Base-by-base conservation (phyloP, 2,797 vertebrate species). In the Helicolenus hilgendorfi region DNA sequence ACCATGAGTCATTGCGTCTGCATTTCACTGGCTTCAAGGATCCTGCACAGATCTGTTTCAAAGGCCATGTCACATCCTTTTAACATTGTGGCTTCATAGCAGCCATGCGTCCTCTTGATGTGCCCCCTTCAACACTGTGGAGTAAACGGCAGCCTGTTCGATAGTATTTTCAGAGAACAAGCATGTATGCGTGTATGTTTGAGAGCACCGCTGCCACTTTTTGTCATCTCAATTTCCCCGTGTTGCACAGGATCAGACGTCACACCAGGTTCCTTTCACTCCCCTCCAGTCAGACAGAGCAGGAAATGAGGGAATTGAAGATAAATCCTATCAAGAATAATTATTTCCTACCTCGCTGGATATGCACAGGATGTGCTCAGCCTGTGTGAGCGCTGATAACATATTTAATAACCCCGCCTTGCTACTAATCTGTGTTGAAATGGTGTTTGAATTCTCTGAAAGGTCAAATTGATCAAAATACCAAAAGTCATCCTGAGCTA, bases 371-470 rank as follows among this genome's bases (percentile, higher is more conserved):
- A 86, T 87, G 83, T 91, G 89, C 89, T 93, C 88, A 93, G 92
- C 91, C 95, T 95, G 94, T 81, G 83, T 14, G 68, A 91, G 89
- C 1, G 4, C 90, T 94, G 94, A 96, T 96, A 96, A 94, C 87
- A 76, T 72, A 22, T 89, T 92, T 89, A 92, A 92, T 89, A 89
- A 89, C 80, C 63, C 72, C 14, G 62, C 88, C 89, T 92, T 67
- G 81, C 69, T 11, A 26, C 79, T 91, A 91, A 94, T 94, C 87
- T 89, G 36, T 55, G 64, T 68, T 49, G 67, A 92, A 88, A 85
- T 33, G 81, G 18, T 86, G 77, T 86, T 78, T 86, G 78, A 85
- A 89, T 84, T 87, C 76, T 69, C 18, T 3, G 2, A 91, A 90
- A 93, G 92, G 92, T 94, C 90, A 93, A 88, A 90, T 79, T 81